Percentiles rank a stretch among this genome's conserved stretches.
Conservation (phyloP, 2,888 invertebrate genomes). For the Ditula angustiorana region DNA sequence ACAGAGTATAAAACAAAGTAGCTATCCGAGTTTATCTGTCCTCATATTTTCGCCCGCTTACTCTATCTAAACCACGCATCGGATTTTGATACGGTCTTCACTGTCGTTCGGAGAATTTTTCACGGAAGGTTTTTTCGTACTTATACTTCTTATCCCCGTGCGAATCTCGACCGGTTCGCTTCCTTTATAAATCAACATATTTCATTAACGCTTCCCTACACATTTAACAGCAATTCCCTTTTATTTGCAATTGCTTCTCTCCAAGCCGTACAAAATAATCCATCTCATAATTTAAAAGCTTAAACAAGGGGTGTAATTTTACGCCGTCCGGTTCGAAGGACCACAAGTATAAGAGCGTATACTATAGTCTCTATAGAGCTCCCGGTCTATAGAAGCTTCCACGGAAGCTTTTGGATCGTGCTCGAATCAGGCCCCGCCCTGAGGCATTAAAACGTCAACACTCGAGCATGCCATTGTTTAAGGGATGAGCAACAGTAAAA, state of each 20-base stretch:
- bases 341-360: slow-evolving; percentile 7
- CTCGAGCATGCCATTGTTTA: slow-evolving; percentile 27
- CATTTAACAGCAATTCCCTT: slow-evolving; percentile 5
- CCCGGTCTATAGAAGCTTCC: slow-evolving; percentile 1
- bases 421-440: slow-evolving; percentile 12
- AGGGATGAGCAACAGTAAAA: neutral
- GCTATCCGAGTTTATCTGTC: too few relatives aligned
- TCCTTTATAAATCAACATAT: too few relatives aligned
- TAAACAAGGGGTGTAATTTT: slow-evolving; percentile 10
- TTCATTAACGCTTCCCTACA: slow-evolving; percentile 3
- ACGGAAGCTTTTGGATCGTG: neutral
- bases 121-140: too few relatives aligned
- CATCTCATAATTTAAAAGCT: slow-evolving; percentile 18
- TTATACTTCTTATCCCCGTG: too few relatives aligned
- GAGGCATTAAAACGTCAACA: slow-evolving; percentile 35
- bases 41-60: too few relatives aligned
- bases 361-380: too few relatives aligned
- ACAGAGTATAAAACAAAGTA: too few relatives aligned
- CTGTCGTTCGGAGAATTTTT: too few relatives aligned
- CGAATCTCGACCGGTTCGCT: too few relatives aligned
- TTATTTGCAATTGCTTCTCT: slow-evolving; percentile 15
- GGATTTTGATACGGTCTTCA: too few relatives aligned
- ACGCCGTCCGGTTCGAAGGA: slow-evolving; percentile 21
- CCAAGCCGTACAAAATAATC: slow-evolving; percentile 17
- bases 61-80: too few relatives aligned